Evolutionary conservation across 1,140 invertebrate species (phyloP).

Genomic region (Microplitis mediator): DNA sequence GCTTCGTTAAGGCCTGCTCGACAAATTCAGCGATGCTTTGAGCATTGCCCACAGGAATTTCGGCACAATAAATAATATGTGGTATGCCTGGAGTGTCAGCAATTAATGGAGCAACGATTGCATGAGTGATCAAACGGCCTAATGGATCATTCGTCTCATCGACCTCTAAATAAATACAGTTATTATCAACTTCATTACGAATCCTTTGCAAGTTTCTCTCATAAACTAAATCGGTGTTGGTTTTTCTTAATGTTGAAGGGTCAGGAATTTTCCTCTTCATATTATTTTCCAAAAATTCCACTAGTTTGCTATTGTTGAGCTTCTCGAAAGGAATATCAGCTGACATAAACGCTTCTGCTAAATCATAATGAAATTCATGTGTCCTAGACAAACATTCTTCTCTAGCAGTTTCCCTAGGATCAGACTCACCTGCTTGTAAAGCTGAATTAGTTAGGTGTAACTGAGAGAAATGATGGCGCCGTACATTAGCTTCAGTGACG

Average conservation of each 20-base stretch:
- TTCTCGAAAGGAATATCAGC: not conserved
- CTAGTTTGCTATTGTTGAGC: not conserved
- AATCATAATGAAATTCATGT: not conserved
- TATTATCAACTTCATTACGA: not conserved
- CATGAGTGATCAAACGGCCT: slow-evolving; percentile 21
- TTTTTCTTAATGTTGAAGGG: not conserved
- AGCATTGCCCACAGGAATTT: not conserved
- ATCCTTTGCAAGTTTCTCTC: not conserved
- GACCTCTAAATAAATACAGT: slow-evolving; percentile 14
- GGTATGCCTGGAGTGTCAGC: not conserved
- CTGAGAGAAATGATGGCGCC: too few species aligned
- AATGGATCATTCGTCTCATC: slow-evolving; percentile 31
- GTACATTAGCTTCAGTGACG: too few species aligned
- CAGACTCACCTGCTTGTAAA: too few species aligned
- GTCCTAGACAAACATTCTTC: too few species aligned
- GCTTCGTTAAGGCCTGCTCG: not conserved
- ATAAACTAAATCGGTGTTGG: not conserved
- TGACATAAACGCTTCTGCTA: not conserved
- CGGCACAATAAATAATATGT: not conserved
- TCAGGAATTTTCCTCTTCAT: not conserved
- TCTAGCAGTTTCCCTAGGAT: too few species aligned
- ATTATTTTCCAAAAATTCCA: not conserved
- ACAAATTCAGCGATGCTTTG: not conserved
- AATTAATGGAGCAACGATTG: slow-evolving; percentile 15
- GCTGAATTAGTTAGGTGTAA: too few species aligned